A percentile compares a stretch with the other conserved stretches of the same genome.
Evolutionary conservation across 1,140 invertebrate species (phyloP).

Genomic region (Eulimnadia texana): DNA sequence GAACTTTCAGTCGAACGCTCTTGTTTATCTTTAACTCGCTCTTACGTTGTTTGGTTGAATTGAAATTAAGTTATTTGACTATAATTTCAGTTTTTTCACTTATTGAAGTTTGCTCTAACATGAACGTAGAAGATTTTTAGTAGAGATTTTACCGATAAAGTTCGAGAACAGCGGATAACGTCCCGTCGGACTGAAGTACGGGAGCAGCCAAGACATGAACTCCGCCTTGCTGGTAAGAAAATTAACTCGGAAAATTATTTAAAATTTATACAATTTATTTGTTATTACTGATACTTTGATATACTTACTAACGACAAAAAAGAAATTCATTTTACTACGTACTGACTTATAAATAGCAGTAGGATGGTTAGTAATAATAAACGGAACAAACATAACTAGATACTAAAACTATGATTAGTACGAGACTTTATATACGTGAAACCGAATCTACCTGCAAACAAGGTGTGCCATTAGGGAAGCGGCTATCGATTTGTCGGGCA

Average conservation of each 20-base stretch:
- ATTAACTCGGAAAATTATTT: too few species aligned
- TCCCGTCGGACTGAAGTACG: slow-evolving; percentile 39
- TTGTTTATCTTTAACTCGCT: neutral
- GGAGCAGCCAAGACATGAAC: slow-evolving; percentile 33
- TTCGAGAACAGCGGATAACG: slow-evolving; percentile 39
- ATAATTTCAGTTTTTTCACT: too few species aligned
- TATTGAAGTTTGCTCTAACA: too few species aligned
- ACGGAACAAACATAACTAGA: too few species aligned
- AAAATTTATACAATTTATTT: too few species aligned
- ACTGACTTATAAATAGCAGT: too few species aligned
- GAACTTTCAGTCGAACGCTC: neutral
- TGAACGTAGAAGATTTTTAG: too few species aligned
- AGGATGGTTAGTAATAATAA: too few species aligned
- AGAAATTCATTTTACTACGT: too few species aligned
- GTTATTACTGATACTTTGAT: too few species aligned
- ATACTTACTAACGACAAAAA: too few species aligned
- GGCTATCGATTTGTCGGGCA: slow-evolving; percentile 24
- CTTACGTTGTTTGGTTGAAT: neutral
- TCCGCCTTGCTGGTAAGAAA: slow-evolving; percentile 13
- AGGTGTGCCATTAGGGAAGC: slow-evolving; percentile 34
- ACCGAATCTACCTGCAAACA: slow-evolving; percentile 20
- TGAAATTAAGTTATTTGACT: slow-evolving; percentile 1
- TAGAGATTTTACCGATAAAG: slow-evolving; percentile 12
- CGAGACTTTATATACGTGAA: neutral
- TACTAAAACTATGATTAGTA: neutral